Base-by-base conservation (phyloP, 1,140 invertebrate genomes). In the Bicyclus anynana region DNA sequence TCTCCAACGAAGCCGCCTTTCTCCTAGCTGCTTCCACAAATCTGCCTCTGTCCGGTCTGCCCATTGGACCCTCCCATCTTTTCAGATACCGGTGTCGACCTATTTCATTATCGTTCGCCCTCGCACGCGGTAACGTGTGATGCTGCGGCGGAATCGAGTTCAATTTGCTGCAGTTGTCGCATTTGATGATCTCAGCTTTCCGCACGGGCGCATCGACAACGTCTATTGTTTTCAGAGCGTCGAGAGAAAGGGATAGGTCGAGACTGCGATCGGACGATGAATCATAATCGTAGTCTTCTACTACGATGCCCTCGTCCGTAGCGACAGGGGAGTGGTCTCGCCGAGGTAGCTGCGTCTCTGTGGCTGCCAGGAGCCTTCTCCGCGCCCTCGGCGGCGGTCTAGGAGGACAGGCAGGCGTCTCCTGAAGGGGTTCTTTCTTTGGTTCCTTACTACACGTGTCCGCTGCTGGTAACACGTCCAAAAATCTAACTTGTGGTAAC, bases 201-300 rank as follows among this genome's bases (percentile, higher is more conserved):
- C 77, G 72, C 26, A 76, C 61, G 23, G 80, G 76, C 62, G 82
- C 77, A 53, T 85, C 84, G 54, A 85, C 72, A 56, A 75, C 68
- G 59, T 83, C 80, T 2, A 80, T 76, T 52, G 77, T 77, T 55
- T 84, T 85, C 27, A 87, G 60, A 20, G 77, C 80, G 70, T 87
- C 84, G 52, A 84, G 78, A 60, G 84, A 84, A 23, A 85, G 73
- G 58, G 82, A 81, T 21, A 87, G 72, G 71, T 87, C 82, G 58
- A 87, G 75, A 70, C 84, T 87, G 75, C 84, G 84, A 64, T 87
- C 84, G 78, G 84, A 87, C 73, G 84, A 87, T 71, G 84, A 87
- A 80, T 87, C 84, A 77, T 85, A 87, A 72, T 87, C 84, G 84
- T 87, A 82, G 82, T 87, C 82, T 72, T 87, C 84, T 65, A 87